Conservation (phyloP, 2,888 invertebrate species). For the Zaprionus obscuricornis region DNA sequence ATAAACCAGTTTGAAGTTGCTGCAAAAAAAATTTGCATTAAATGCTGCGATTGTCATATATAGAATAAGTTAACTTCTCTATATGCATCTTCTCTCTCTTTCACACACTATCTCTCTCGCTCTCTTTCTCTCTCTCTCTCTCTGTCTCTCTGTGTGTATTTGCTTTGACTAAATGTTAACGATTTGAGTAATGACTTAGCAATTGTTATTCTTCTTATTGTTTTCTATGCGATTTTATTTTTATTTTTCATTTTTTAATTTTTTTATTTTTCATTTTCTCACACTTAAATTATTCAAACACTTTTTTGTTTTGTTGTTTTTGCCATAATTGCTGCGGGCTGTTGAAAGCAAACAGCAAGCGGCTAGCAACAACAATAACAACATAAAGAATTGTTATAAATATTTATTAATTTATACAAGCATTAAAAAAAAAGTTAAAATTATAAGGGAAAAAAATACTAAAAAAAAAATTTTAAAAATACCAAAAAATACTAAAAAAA, state of each 20-base stretch:
- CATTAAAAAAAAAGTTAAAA: too few species aligned
- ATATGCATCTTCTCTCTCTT: not conserved
- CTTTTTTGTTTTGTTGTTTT: too few species aligned
- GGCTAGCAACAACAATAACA: too few species aligned
- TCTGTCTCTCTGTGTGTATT: not conserved
- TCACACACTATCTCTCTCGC: too few species aligned
- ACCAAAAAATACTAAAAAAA: too few species aligned
- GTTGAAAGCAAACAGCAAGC: slow-evolving; percentile 1
- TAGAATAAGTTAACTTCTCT: slow-evolving; percentile 18
- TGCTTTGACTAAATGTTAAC: slow-evolving; percentile 15
- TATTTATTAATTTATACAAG: too few species aligned
- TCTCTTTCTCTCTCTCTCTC: too few species aligned
- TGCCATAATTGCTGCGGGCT: slow-evolving; percentile 13
- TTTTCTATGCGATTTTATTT: too few species aligned
- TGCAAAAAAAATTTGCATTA: slow-evolving; percentile 24
- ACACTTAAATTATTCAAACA: slow-evolving; percentile 44
- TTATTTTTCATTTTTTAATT: too few species aligned
- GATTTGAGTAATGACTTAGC: slow-evolving; percentile 19
- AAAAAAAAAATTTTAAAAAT: too few species aligned
- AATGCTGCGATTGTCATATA: slow-evolving; percentile 26
- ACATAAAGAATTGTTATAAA: slow-evolving; percentile 25
- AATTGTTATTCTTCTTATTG: not conserved
- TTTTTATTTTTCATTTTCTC: too few species aligned
- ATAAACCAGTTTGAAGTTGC: slow-evolving; percentile 26
- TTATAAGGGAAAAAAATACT: too few species aligned